Evolutionary conservation across 2,797 vertebrate genomes (phyloP), one percentile per base, ranked within the genome.

Genomic region (Loriculus beryllinus): DNA sequence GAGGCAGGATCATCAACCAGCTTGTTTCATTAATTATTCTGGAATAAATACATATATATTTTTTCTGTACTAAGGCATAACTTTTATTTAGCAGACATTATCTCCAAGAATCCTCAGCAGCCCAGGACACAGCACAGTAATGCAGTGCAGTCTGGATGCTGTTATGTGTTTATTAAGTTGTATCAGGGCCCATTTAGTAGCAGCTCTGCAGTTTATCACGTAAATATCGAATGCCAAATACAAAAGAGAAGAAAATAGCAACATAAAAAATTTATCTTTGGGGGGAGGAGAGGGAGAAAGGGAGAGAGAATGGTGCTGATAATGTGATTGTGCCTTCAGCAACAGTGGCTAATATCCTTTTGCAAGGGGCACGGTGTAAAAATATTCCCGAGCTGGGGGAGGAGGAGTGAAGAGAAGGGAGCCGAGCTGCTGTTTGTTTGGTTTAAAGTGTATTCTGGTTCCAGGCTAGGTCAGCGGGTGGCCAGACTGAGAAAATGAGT

Each of bases 401-500:
- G 89, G 86, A 75, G 79, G 35, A 91, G 75, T 8, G 86, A 84
- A 42, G 87, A 88, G 86, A 92, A 68, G 95, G 62, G 93, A 92
- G 88, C 94, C 12, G 68, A 72, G 96, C 91, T 65, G 95, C 82
- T 97, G 96, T 97, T 96, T 97, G 96, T 97, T 97, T 97, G 94
- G 96, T 97, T 96, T 96, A 91, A 78, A 93, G 79, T 94, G 90
- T 93, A 97, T 86, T 96, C 95, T 91, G 88, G 93, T 93, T 96
- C 91, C 89, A 95, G 96, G 95, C 96, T 82, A 56, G 97, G 97
- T 98, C 97, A 97, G 96, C 88, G 72, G 96, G 96, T 95, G 93
- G 95, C 92, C 65, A 84, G 92, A 84, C 96, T 94, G 93, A 96
- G 97, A 97, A 98, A 97, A 98, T 96, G 97, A 97, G 96, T 98